Base-by-base conservation (phyloP, 2,888 invertebrate species). In the Nysson spinosus region DNA sequence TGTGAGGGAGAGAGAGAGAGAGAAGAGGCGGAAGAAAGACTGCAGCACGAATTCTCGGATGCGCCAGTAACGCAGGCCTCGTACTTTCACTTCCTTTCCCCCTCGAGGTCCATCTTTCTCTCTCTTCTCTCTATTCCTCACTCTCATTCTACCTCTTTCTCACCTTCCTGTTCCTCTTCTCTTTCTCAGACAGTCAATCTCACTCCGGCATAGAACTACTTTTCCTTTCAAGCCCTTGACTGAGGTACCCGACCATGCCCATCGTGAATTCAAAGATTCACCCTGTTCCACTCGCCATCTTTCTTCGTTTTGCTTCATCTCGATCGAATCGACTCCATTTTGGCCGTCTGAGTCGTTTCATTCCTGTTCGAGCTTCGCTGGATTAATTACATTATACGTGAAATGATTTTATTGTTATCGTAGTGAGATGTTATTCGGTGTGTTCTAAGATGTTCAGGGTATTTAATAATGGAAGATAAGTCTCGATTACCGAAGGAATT, bases 61-160 rank as follows among this genome's bases (percentile, higher is more conserved):
- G 79, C 78, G 78, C 81, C 75, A 75, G 77, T 70, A 76, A 75
- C 70, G 66, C 73, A 73, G 70, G 64, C 69, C 75, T 68, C 71
- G 80, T 80, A 86, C 86, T 86, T 86, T 86, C 86, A 86, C 86
- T 86, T 86, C 85, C 84, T 85, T 83, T 80, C 83, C 83, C 81
- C 83, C 78, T 80, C 80, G 72, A 79, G 80, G 79, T 40, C 50
- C 80, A 83, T 58, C 62, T 60, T 52, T 40, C 37, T 57, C 60
- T 40, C 40, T 63, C 63, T 54, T 20, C 72, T 70, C 69, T 69
- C 64, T 64, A 69, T 61, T 63, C 68, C 43, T 52, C 62, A 37
- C 69, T 69, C 69, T 43, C 39, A 49, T 49, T 32, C 32, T 35
- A 12, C 46, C 57, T 61, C 49, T 55, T 54, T 63, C 63, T 60